These are phyloP conservation scores for Empidonax traillii DNA, from an alignment of 2,113 vertebrate genomes.

Conservation along the genomic window DNA sequence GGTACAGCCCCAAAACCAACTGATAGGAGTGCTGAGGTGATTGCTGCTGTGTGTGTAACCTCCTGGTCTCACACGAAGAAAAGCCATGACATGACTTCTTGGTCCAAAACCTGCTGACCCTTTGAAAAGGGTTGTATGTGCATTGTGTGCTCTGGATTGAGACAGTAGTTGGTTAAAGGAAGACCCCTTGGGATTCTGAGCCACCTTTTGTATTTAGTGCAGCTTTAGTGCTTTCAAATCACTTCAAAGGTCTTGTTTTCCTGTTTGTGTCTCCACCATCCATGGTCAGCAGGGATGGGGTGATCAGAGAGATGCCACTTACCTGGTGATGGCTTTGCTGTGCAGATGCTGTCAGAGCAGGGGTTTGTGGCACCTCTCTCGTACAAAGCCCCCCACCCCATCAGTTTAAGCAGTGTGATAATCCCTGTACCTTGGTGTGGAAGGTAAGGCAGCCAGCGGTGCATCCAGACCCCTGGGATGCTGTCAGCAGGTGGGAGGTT, in stretches of 20 bases:
- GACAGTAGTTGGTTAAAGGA: background rate
- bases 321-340: background rate
- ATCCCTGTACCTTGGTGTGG: background rate
- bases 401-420: no score
- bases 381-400: background rate
- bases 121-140: background rate
- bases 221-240: background rate
- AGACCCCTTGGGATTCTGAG: background rate
- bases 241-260: background rate
- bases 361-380: background rate
- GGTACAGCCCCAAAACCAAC: no score
- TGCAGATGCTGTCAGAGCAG: background rate
- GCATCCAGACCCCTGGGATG: background rate
- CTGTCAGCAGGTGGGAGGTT: fast-evolving
- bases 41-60: background rate
- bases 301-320: background rate
- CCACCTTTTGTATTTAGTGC: background rate
- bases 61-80: background rate
- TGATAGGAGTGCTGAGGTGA: background rate
- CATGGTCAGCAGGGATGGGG: background rate
- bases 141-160: background rate
- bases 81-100: background rate
- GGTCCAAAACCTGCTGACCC: background rate
- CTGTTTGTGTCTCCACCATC: background rate
- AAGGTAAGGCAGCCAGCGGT: background rate